Percentiles rank a stretch among this genome's conserved stretches.
These are phyloP conservation scores for Thecophora atra DNA, from an alignment of 2,888 invertebrate species.

Conservation along the genomic window DNA sequence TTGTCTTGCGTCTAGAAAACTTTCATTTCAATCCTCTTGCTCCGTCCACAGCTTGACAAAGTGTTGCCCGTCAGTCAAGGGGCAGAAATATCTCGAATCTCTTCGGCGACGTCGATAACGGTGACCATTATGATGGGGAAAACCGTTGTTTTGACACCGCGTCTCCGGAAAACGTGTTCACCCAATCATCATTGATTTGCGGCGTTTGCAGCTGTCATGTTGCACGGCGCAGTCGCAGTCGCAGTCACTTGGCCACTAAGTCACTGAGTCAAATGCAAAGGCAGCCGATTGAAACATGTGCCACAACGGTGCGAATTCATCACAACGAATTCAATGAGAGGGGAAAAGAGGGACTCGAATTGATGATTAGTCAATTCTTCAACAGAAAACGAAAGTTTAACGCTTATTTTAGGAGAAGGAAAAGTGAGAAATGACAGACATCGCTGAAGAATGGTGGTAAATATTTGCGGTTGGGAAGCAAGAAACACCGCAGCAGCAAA, in stretches of 20 bases:
- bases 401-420: not conserved
- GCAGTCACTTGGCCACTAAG: slow-evolving; percentile 4
- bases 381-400: slow-evolving; percentile 11
- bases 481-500: no score
- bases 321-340: no score
- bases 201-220: not conserved
- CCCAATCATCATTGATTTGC: not conserved
- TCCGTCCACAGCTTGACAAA: no score
- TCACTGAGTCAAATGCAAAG: not conserved
- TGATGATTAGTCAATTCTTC: not conserved
- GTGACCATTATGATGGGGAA: not conserved
- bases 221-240: not conserved
- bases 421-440: not conserved
- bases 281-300: no score
- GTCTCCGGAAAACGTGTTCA: not conserved
- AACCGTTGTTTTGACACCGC: slow-evolving; percentile 6
- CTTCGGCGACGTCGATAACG: no score
- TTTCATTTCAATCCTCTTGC: no score
- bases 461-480: not conserved
- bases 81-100: no score
- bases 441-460: no score
- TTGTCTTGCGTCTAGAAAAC: no score
- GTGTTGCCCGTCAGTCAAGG: no score
- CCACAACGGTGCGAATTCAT: no score
- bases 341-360: no score